A percentile compares a stretch with the other conserved stretches of the same genome.
Evolutionary conservation across 2,888 invertebrate species (phyloP).

Genomic region (Gymnoscelis rufifasciata): DNA sequence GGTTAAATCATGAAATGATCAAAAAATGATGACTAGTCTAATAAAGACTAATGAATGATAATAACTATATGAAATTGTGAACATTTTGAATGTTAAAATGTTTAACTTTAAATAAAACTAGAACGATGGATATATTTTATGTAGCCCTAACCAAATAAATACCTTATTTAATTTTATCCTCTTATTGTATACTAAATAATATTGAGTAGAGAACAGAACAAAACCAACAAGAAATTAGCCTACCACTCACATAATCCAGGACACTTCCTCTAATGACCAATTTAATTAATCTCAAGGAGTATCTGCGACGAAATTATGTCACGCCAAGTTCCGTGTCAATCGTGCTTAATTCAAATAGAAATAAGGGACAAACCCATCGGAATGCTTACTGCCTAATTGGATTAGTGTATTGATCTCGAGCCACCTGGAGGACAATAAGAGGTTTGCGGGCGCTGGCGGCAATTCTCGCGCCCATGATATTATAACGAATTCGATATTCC

Average conservation of each 20-base stretch:
- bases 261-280: conserved; percentile 15
- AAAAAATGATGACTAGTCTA: too few species aligned
- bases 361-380: conserved; percentile 44
- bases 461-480: too few species aligned
- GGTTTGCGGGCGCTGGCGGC: conserved; percentile 5
- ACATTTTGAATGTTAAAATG: too few species aligned
- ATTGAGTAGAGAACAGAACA: not conserved
- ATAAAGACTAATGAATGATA: too few species aligned
- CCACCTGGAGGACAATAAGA: conserved; percentile 16
- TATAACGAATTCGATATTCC: too few species aligned
- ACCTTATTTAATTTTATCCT: too few species aligned
- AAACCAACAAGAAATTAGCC: not conserved
- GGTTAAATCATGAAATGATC: too few species aligned
- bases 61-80: too few species aligned
- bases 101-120: too few species aligned
- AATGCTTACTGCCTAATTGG: conserved; percentile 48
- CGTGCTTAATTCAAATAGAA: conserved; percentile 56
- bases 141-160: too few species aligned
- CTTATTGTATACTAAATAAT: too few species aligned
- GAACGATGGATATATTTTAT: too few species aligned
- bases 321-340: conserved; percentile 64
- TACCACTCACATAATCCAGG: conserved; percentile 5
- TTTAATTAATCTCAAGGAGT: conserved; percentile 34
- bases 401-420: conserved; percentile 36
- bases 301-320: conserved; percentile 45